Evolutionary conservation across 2,113 vertebrate genomes (phyloP).

Genomic region (Sinosuthora webbiana): DNA sequence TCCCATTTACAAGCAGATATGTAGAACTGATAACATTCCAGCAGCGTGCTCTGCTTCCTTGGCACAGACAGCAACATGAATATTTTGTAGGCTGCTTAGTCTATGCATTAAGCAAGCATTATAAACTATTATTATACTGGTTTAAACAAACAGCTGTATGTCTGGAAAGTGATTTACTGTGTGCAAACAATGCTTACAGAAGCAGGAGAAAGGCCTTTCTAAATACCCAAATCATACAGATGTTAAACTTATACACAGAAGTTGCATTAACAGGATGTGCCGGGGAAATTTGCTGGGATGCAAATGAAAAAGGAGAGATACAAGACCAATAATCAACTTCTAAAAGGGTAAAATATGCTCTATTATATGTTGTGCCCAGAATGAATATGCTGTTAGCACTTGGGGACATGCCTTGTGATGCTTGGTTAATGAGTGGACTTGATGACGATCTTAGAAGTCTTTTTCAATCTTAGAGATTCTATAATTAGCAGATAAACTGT

Average conservation of each 20-base stretch:
- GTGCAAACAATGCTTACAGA: not conserved
- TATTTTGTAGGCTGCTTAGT: not conserved
- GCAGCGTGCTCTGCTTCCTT: not conserved
- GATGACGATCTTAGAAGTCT: not conserved
- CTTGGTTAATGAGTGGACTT: not conserved
- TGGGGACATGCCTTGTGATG: not conserved
- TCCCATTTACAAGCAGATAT: not conserved
- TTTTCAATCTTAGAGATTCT: not conserved
- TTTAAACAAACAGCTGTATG: slow-evolving; percentile 34
- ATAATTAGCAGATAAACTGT: not conserved
- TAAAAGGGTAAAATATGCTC: not conserved
- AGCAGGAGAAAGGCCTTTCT: not conserved
- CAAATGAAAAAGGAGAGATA: not conserved
- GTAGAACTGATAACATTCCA: not conserved
- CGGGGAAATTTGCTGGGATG: not conserved
- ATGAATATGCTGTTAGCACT: not conserved
- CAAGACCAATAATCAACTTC: not conserved
- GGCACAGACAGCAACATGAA: not conserved
- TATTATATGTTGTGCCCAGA: not conserved
- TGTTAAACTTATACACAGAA: not conserved
- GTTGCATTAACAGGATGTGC: not conserved
- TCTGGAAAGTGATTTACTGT: not conserved
- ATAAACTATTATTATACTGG: not conserved
- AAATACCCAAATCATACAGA: not conserved
- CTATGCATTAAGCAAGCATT: not conserved